A percentile compares a stretch with the other conserved stretches of the same genome.
Conservation (phyloP, 30 jellyfish, hydroid and myxozoan genomes). For the Sanderia malayensis region DNA sequence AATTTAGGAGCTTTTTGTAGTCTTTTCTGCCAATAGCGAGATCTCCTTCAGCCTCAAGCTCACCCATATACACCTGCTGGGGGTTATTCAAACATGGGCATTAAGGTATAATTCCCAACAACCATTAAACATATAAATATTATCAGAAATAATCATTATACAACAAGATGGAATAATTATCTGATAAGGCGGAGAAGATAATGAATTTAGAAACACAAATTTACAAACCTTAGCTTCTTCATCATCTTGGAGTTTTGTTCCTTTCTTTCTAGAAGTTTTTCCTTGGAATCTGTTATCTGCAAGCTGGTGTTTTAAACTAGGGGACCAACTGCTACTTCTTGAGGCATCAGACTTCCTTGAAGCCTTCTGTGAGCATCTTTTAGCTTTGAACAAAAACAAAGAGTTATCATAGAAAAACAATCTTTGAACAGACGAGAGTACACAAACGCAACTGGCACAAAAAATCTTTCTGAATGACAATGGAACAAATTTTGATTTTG, state of each 20-base stretch:
- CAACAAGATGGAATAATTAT: too few species aligned
- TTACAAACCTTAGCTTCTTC: not conserved
- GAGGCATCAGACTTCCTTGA: not conserved
- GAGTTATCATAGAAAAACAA: too few species aligned
- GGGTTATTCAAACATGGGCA: not conserved
- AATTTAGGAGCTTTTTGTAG: constrained; percentile 4
- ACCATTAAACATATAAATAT: not conserved
- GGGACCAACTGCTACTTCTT: not conserved
- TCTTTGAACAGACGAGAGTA: too few species aligned
- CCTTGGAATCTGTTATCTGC: not conserved
- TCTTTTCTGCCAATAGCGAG: not conserved
- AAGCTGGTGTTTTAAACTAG: not conserved
- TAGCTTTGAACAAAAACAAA: not conserved
- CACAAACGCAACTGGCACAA: not conserved
- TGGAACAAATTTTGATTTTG: not conserved
- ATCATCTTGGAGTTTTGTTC: not conserved
- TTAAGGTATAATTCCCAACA: not conserved
- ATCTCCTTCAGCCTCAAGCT: not conserved
- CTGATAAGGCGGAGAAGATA: too few species aligned
- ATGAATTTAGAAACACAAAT: too few species aligned
- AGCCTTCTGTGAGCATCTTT: constrained; percentile 1
- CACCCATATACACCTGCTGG: not conserved
- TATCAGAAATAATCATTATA: not conserved
- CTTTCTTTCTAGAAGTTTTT: not conserved
- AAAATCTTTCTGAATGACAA: not conserved